These are phyloP conservation scores for Steatornis caripensis DNA, from an alignment of 2,113 vertebrate genomes.

Conservation along the genomic window DNA sequence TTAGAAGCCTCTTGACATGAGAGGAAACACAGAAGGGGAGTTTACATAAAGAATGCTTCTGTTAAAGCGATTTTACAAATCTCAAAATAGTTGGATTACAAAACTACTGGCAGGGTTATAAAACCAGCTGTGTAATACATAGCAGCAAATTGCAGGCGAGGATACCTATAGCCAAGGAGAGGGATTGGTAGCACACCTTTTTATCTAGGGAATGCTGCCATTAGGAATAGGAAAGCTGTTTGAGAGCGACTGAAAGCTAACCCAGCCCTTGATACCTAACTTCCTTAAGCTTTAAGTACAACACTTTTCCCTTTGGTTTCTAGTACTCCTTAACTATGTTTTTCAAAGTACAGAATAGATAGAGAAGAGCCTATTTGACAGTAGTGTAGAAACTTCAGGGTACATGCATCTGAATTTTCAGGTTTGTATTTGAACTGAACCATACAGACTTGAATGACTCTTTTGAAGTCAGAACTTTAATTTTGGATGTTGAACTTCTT, in stretches of 20 bases:
- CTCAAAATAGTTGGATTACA: neutral
- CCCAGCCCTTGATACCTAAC: neutral
- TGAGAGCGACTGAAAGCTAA: neutral
- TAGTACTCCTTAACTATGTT: neutral
- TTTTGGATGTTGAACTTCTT: neutral
- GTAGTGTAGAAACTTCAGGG: neutral
- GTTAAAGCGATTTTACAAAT: neutral
- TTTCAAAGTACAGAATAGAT: neutral
- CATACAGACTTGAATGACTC: neutral
- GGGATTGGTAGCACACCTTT: neutral
- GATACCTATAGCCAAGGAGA: fast-evolving
- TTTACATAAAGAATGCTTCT: neutral
- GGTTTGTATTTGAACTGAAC: neutral
- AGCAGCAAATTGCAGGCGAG: neutral
- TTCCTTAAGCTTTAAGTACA: neutral
- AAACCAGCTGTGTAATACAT: neutral
- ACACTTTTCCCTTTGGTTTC: neutral
- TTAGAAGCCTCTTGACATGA: neutral
- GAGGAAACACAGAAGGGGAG: neutral
- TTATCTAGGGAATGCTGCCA: neutral
- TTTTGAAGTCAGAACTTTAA: neutral
- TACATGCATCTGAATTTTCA: neutral
- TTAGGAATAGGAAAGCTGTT: neutral
- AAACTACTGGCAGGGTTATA: neutral
- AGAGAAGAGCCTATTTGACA: neutral